Percentiles rank a stretch among this genome's conserved stretches.
Conservation (phyloP, 1,140 invertebrate genomes). For the Popillia japonica region DNA sequence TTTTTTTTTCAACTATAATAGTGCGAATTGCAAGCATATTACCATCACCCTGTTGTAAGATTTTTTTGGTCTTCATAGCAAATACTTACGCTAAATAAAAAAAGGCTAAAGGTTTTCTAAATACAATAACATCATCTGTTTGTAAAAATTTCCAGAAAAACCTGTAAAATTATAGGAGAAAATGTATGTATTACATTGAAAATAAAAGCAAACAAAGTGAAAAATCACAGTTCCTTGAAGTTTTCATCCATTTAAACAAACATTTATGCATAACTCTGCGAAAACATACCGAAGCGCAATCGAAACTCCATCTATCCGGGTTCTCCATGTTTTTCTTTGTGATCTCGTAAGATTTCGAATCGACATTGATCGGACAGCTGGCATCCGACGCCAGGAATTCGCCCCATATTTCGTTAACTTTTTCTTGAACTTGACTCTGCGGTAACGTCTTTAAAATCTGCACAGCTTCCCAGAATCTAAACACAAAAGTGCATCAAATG, state of each 20-base stretch:
- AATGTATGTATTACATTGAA: neutral
- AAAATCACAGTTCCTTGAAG: neutral
- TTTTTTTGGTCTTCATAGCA: neutral
- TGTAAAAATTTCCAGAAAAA: too few relatives aligned
- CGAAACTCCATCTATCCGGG: constrained; percentile 94
- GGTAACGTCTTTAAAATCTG: constrained; percentile 90
- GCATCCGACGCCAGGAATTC: constrained; percentile 95
- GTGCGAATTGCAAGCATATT: neutral
- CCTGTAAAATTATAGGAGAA: constrained; percentile 6
- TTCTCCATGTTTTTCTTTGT: constrained; percentile 82
- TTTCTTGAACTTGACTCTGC: constrained; percentile 82
- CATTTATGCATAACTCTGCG: too few relatives aligned
- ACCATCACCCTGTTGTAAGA: neutral
- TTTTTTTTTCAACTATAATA: neutral
- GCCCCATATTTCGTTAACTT: constrained; percentile 93
- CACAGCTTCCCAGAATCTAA: constrained; percentile 97
- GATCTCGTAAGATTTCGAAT: constrained; percentile 84
- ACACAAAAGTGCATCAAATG: constrained; percentile 22
- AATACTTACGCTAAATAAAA: neutral
- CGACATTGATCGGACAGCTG: constrained; percentile 96
- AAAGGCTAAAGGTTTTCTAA: neutral
- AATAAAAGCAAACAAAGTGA: neutral
- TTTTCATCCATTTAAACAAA: constrained; percentile 41
- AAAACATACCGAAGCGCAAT: constrained; percentile 87
- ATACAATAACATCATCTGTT: neutral